Evolutionary conservation across 1,140 invertebrate species (phyloP).

Genomic region (Geopemphigus sp.): DNA sequence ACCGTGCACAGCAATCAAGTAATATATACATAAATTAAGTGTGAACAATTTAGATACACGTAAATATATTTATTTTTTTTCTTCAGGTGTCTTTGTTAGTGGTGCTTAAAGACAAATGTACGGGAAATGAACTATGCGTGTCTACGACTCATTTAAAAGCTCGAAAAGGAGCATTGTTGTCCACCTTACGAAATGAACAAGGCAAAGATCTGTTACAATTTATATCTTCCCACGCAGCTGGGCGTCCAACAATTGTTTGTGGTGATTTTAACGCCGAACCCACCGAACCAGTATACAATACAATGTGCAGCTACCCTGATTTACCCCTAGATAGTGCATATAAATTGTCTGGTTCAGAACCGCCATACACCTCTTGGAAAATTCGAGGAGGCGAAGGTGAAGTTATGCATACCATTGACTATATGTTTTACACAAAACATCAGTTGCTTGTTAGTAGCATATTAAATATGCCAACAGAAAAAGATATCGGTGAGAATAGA

Average conservation of each 20-base stretch:
- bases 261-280: slow-evolving; percentile 82
- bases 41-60: too few species aligned
- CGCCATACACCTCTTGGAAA: slow-evolving; percentile 77
- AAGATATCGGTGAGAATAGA: slow-evolving; percentile 67
- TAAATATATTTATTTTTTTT: background rate
- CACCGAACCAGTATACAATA: slow-evolving; percentile 68
- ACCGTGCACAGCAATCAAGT: slow-evolving; percentile 71
- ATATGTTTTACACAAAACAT: slow-evolving; percentile 69
- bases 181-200: slow-evolving; percentile 71
- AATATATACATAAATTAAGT: background rate
- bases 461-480: slow-evolving; percentile 65
- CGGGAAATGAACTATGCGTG: slow-evolving; percentile 65
- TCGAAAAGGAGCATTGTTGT: slow-evolving; percentile 66
- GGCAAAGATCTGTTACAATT: slow-evolving; percentile 70
- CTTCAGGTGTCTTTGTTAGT: slow-evolving; percentile 65
- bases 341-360: slow-evolving; percentile 58
- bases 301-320: slow-evolving; percentile 58
- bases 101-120: slow-evolving; percentile 60
- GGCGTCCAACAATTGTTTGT: slow-evolving; percentile 65
- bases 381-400: slow-evolving; percentile 67
- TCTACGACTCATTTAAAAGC: slow-evolving; percentile 78
- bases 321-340: slow-evolving; percentile 58
- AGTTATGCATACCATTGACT: slow-evolving; percentile 74
- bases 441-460: slow-evolving; percentile 63
- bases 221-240: slow-evolving; percentile 59